Evolutionary conservation across 2,797 vertebrate genomes (phyloP), one percentile per base, ranked within the genome.

Genomic region (Mastacembelus armatus): DNA sequence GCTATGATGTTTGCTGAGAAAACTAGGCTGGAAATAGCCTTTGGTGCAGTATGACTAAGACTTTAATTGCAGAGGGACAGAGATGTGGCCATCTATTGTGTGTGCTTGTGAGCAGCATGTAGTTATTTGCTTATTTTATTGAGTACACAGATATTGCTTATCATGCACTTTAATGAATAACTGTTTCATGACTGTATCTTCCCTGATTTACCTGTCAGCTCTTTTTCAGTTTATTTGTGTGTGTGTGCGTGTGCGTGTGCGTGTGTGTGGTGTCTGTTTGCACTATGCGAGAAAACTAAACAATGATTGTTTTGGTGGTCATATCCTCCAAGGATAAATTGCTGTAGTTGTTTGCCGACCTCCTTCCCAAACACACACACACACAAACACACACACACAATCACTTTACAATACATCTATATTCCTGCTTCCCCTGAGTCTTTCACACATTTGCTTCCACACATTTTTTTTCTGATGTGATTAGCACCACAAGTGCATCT

Each of bases 1-100:
- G 65, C 55, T 51, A 45, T 57, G 44, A 35, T 71, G 78, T 79
- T 77, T 78, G 42, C 66, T 66, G 36, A 74, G 75, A 76, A 84
- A 78, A 86, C 52, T 80, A 65, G 65, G 66, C 67, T 81, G 73
- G 66, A 80, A 93, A 90, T 90, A 92, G 91, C 85, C 72, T 73
- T 73, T 78, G 84, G 86, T 21, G 77, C 90, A 87, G 83, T 77
- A 85, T 93, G 90, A 93, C 90, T 93, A 91, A 93, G 84, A 85
- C 77, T 84, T 82, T 92, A 91, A 93, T 92, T 93, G 86, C 85
- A 91, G 87, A 86, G 87, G 81, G 81, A 86, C 84, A 78, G 58
- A 68, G 64, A 90, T 80, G 77, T 85, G 77, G 77, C 76, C 74
- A 71, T 82, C 55, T 62, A 67, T 83, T 85, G 67, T 72, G 71